Base-by-base conservation (phyloP, 2,888 invertebrate species). In the Julus scandinavius region DNA sequence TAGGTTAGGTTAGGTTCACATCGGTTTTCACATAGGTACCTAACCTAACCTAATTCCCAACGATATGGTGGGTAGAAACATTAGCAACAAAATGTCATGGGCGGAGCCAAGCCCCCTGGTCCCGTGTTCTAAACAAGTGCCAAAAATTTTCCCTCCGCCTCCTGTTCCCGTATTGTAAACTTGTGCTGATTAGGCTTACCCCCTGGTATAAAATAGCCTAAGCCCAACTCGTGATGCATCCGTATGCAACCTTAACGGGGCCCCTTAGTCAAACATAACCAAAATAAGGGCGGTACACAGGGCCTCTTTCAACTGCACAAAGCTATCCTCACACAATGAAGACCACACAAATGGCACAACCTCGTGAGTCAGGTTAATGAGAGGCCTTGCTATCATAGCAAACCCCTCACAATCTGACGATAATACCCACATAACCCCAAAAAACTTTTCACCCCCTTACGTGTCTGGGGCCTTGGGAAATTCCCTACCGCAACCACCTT, bases 341-440 rank as follows among this genome's bases (percentile, higher is more conserved):
- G 13, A 49, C 87, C 45, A 88, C 45, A 40, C 2, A 63, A 88
- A 88, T 2, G 86, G n/a, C n/a, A n/a, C n/a, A n/a, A n/a, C n/a
- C n/a, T n/a, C n/a, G n/a, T n/a, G n/a, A n/a, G n/a, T n/a, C n/a
- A n/a, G n/a, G n/a, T n/a, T n/a, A n/a, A 80, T 45, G 6, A 87
- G 45, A 0, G 87, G 49, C 2, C 41, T 20, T n/a, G 87, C 87
- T 0, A 45, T 87, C 13, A 20, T 20, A 29, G 87, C 41, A 87
- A 80, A 88, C 1, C 3, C 2, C 13, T 3, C 2, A 88, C 50
- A 13, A 50, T 41, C 0, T 80, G 41, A 49, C 87, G 63, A n/a
- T 41, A 88, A 49, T 87, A 88, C 3, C 83, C 83, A 80, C 17
- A 49, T 5, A 87, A 17, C 3, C 88, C 87, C 9, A 87, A 38